Base-by-base conservation (phyloP, 2,797 vertebrate genomes). In the Holocentrus rufus region DNA sequence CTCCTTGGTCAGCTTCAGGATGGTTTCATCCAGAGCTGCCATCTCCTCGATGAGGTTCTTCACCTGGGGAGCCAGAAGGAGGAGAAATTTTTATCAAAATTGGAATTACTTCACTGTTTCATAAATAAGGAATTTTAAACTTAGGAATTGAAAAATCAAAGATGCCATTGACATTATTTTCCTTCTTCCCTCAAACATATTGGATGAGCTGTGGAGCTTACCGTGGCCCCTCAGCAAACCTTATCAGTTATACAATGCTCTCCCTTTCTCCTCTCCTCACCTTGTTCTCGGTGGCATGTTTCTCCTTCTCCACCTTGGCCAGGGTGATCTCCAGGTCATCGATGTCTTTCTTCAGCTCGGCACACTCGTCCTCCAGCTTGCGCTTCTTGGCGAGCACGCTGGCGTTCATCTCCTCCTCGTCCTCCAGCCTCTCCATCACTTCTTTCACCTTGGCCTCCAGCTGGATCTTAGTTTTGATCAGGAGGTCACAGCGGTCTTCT, bases 41-140 rank as follows among this genome's bases (percentile, higher is more conserved):
- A 98, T 97, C 90, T 98, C 96, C 85, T 98, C 97, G 0, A 95
- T 94, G 72, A 98, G 90, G 88, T 98, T 98, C 91, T 98, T 98
- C 81, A 98, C 96, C 97, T 98, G 86, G 1, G 49, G 17, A 3
- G 58, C 1, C 53, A 72, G 13, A 53, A 2, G 15, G 18, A 42
- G 8, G 8, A 5, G 31, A 56, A 4, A 53, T 23, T 53, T n/a
- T 20, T 1, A 53, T 53, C 50, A 10, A 3, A 47, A 18, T 4
- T 47, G 46, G 18, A 18, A 17, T 47, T 14, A n/a, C 36, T 44
- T 44, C 4, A 44, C 10, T 42, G 39, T 42, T 44, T 15, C 42
- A 44, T 2, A 44, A 44, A 39, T 2, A 44, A 5, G 13, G 15
- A 5, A 44, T 44, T 17, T 50, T 50, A 50, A 50, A n/a, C n/a